Conservation (phyloP, 2,113 vertebrate species). For the Anoplopoma fimbria region DNA sequence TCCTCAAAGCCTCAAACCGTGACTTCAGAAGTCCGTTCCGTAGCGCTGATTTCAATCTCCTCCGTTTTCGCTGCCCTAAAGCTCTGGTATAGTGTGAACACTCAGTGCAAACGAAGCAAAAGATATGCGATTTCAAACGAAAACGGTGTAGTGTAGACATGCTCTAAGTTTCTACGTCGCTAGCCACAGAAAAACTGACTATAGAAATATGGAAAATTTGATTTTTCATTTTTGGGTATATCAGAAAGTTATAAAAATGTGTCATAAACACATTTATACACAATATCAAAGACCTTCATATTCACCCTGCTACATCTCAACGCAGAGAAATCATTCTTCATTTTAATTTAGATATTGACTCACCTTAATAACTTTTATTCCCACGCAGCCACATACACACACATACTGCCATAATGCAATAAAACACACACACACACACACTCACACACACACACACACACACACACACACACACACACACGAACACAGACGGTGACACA, state of each 20-base stretch:
- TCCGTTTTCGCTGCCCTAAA: too few relatives aligned
- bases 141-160: too few relatives aligned
- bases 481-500: conserved; percentile 1
- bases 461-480: neutral
- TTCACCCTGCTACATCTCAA: neutral
- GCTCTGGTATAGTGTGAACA: too few relatives aligned
- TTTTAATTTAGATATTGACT: neutral
- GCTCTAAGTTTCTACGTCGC: neutral
- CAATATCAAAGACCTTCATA: neutral
- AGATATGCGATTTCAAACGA: too few relatives aligned
- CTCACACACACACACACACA: neutral
- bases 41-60: too few relatives aligned
- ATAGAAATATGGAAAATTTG: neutral
- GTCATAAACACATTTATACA: too few relatives aligned
- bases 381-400: neutral
- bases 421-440: conserved; percentile 1
- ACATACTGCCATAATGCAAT: neutral
- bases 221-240: neutral
- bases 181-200: neutral
- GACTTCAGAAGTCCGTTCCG: too few relatives aligned
- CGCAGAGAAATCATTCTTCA: conserved; percentile 7
- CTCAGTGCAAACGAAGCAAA: too few relatives aligned
- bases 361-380: conserved; percentile 2
- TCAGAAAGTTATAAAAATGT: neutral
- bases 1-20: too few relatives aligned